These are phyloP conservation scores for Callitettix versicolor DNA, from an alignment of 1,140 invertebrate genomes.

Conservation along the genomic window DNA sequence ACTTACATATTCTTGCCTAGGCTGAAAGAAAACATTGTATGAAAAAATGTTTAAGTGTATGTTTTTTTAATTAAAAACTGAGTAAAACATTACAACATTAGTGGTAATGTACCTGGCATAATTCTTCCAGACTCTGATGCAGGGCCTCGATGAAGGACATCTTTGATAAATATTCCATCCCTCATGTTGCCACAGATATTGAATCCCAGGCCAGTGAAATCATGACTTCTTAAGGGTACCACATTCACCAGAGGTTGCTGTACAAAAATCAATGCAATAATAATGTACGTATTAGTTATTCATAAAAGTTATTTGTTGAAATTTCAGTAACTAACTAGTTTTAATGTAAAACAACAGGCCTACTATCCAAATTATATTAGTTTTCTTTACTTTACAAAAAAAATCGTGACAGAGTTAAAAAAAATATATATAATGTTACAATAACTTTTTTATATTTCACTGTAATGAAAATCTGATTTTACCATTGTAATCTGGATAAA, in stretches of 20 bases:
- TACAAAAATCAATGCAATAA: constrained; percentile 11
- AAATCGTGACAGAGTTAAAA: too few species aligned
- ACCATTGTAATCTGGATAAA: too few species aligned
- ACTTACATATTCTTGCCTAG: too few species aligned
- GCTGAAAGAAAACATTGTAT: too few species aligned
- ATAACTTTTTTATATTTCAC: too few species aligned
- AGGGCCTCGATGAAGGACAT: constrained; percentile 74
- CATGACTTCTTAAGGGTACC: constrained; percentile 68
- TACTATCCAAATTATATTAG: too few species aligned
- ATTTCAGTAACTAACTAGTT: not conserved
- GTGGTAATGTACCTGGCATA: constrained; percentile 70
- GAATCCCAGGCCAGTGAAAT: constrained; percentile 86
- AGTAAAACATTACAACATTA: too few species aligned
- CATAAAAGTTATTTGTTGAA: not conserved
- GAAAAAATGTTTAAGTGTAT: too few species aligned
- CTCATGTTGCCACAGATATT: constrained; percentile 79
- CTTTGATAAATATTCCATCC: constrained; percentile 80
- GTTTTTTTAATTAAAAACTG: too few species aligned
- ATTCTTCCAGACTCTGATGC: constrained; percentile 74
- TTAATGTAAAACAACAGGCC: not conserved
- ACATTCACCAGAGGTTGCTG: constrained; percentile 43
- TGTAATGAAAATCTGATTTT: too few species aligned
- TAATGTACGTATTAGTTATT: not conserved
- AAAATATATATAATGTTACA: too few species aligned
- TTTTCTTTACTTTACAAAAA: too few species aligned